Conservation (phyloP, 2,113 vertebrate species). For the Phalacrocorax brasilianus region DNA sequence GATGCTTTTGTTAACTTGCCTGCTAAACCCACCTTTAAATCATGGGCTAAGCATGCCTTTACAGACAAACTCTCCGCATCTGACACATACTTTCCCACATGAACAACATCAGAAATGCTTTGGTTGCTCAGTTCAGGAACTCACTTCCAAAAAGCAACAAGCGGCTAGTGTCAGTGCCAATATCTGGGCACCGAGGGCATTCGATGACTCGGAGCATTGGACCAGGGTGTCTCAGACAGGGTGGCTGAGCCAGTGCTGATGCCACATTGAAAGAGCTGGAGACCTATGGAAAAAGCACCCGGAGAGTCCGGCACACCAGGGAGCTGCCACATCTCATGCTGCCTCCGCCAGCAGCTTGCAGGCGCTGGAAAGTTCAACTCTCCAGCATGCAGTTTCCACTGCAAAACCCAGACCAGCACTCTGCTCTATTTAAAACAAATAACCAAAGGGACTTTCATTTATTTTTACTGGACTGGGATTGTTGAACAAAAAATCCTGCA, state of each 20-base stretch:
- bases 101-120: background rate
- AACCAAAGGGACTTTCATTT: slow-evolving; percentile 4
- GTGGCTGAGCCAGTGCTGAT: accelerated
- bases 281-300: background rate
- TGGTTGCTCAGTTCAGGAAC: background rate
- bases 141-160: background rate
- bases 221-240: background rate
- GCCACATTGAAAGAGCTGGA: background rate
- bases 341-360: background rate
- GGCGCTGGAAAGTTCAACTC: slow-evolving; percentile 27
- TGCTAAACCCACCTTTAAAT: background rate
- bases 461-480: slow-evolving; percentile 31
- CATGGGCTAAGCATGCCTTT: background rate
- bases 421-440: background rate
- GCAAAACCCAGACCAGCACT: background rate
- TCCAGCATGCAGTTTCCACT: background rate
- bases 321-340: background rate
- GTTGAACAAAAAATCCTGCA: background rate
- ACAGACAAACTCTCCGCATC: background rate
- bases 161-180: background rate
- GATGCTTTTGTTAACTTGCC: background rate
- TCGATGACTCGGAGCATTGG: background rate
- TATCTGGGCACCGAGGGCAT: background rate
- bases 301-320: background rate
- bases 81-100: background rate